Evolutionary conservation across 2,797 vertebrate genomes (phyloP), one percentile per base, ranked within the genome.

Genomic region (Rhabdomys pumilio): DNA sequence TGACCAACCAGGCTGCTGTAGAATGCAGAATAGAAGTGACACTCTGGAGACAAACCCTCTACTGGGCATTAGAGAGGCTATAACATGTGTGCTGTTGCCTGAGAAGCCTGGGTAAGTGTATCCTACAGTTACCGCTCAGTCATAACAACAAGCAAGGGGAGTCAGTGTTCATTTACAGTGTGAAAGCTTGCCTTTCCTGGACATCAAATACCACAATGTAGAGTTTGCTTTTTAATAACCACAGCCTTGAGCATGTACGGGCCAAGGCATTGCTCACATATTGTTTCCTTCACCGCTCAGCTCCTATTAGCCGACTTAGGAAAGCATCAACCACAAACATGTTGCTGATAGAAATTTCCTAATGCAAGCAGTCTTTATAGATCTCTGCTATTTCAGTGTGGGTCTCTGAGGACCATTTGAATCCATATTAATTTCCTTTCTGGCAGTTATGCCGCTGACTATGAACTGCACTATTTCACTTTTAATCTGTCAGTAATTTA

Each of bases 401-500:
- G 55, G 99, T 99, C 99, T 99, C 99, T 31, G 94, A 99, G 99
- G 99, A 99, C 99, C 98, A 98, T 99, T 99, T 99, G 99, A 99
- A 99, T 99, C 99, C 99, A 99, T 99, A 99, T 99, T 99, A 99
- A 99, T 99, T 99, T 99, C 99, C 99, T 99, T 98, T 99, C 99
- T 99, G 99, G 99, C 99, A 99, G 99, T 99, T 99, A 99, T 99
- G 99, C 83, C 91, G 98, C 98, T 98, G 98, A 98, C 99, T 99
- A 99, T 99, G 99, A 99, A 99, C 99, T 99, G 99, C 98, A 98
- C 99, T 99, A 99, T 99, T 99, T 99, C 99, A 99, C 99, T 99
- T 99, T 99, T 99, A 99, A 99, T 99, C 99, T 99, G 99, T 99
- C 99, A 99, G 99, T 99, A 99, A 99, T 99, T 99, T 99, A 99